These are phyloP conservation scores for Oreocharis arfaki DNA, from an alignment of 2,113 vertebrate genomes.

Conservation along the genomic window DNA sequence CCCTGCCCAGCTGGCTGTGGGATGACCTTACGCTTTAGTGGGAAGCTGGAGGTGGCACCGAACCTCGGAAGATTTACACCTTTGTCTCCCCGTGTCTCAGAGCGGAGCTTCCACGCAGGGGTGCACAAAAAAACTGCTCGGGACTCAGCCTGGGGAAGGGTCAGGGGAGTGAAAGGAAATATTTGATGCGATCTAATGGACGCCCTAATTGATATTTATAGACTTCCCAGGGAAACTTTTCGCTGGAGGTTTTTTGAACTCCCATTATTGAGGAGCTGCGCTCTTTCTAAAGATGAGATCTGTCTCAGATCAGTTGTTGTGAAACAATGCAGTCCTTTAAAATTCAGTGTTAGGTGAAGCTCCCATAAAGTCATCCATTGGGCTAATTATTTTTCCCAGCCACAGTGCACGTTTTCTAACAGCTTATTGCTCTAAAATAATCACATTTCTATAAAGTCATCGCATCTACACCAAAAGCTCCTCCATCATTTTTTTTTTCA, in stretches of 20 bases:
- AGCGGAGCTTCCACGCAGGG: neutral
- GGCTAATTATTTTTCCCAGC: neutral
- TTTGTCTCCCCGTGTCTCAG: neutral
- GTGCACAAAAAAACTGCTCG: neutral
- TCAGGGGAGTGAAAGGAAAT: conserved; percentile 31
- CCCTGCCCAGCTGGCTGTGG: conserved; percentile 70
- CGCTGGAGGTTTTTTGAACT: neutral
- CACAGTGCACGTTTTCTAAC: neutral
- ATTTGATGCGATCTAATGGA: neutral
- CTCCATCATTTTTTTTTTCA: neutral
- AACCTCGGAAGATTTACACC: conserved; percentile 44
- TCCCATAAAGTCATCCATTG: neutral
- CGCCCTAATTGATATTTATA: neutral
- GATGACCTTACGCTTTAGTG: conserved; percentile 67
- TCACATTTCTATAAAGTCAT: neutral
- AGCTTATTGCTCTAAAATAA: neutral
- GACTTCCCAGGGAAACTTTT: neutral
- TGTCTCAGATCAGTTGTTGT: neutral
- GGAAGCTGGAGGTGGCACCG: conserved; percentile 59
- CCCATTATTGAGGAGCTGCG: neutral
- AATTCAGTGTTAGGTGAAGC: neutral
- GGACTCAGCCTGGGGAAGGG: neutral
- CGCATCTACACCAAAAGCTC: neutral
- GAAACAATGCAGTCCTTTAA: neutral
- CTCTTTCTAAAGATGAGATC: neutral